Evolutionary conservation across 2,888 invertebrate genomes (phyloP), one percentile per base, ranked within the genome.

Genomic region (Orthosia cruda): DNA sequence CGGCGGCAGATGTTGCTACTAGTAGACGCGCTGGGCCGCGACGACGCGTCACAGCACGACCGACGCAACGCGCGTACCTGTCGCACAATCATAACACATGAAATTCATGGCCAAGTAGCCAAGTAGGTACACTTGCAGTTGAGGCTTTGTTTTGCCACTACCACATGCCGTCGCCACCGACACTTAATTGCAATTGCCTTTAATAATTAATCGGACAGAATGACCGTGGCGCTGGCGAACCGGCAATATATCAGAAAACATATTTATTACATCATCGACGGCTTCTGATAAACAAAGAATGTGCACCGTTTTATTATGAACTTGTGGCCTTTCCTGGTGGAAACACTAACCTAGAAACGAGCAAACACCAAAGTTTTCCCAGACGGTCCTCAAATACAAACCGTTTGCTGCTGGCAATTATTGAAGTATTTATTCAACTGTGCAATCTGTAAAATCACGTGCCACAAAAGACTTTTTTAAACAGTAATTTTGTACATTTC

Each of bases 131-230:
- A n/a, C 52, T 81, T 90, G 20, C 45, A 91, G 90, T 89, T 88
- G 88, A 87, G 87, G 87, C 88, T 89, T 90, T 89, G 90, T 90
- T 86, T 81, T 77, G 75, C 84, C 74, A 86, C 86, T 88, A 88
- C 88, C 89, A 90, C 89, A 89, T 89, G 89, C 87, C 85, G 77
- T 74, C 75, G 82, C 77, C 74, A 86, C 80, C 80, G 85, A 86
- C 84, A 86, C 83, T 88, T 92, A 91, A 92, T 91, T 91, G 88
- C 90, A 86, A 89, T 91, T 82, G 88, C 80, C 87, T 90, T 84
- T 66, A 90, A 91, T 92, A 91, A 92, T 91, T 90, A 91, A 89
- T 87, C 86, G 85, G 80, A 84, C 84, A 84, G 67, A 81, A 78
- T 83, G 86, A 81, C 85, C 84, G 84, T 84, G 76, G 81, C 40